These are phyloP conservation scores for Apodemia duryi DNA, from an alignment of 2,888 invertebrate species.

Conservation along the genomic window DNA sequence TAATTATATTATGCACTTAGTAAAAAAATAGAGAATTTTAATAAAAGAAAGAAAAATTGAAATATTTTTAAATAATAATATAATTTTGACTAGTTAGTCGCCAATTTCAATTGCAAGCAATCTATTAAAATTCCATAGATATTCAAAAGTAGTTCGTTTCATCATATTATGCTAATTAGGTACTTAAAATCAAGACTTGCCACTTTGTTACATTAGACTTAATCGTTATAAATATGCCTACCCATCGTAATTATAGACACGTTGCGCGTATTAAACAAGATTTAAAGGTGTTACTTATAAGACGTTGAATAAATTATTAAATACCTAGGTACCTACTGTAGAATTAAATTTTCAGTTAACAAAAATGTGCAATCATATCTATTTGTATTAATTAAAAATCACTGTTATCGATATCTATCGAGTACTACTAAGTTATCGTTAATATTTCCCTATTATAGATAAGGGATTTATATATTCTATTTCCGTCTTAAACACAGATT, in stretches of 20 bases:
- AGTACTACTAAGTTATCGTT: slow-evolving; percentile 2
- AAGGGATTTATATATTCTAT: neutral
- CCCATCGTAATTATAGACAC: neutral
- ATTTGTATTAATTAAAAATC: neutral
- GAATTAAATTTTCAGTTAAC: neutral
- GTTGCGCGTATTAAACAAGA: neutral
- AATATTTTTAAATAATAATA: neutral
- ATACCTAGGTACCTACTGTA: too few relatives aligned
- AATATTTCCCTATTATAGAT: neutral
- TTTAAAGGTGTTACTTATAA: neutral
- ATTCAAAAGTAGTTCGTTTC: neutral
- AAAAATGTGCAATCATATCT: neutral
- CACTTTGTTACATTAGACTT: neutral
- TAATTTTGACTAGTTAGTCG: slow-evolving; percentile 14
- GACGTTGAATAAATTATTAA: neutral
- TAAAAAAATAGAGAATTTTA: neutral
- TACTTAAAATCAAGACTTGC: neutral
- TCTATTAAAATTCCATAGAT: slow-evolving; percentile 8
- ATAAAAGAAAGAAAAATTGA: neutral
- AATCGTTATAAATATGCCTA: neutral
- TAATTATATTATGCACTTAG: neutral
- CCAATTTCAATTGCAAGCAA: neutral
- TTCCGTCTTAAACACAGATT: neutral
- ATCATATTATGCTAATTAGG: neutral
- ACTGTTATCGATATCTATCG: neutral